Base-by-base conservation (phyloP, 2,797 vertebrate species). In the Sebastes oblongus region DNA sequence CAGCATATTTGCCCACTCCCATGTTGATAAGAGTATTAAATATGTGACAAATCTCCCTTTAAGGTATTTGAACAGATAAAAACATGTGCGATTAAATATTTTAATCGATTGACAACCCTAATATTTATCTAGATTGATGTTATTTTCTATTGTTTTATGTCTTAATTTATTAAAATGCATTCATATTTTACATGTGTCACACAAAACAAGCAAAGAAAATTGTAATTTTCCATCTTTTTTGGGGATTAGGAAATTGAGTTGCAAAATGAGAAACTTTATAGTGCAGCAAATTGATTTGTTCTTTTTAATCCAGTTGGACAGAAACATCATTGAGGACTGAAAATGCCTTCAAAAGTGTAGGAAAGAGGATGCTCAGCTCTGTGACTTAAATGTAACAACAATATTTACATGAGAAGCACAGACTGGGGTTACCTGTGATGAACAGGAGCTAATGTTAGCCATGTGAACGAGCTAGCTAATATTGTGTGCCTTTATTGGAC, bases 231-330 rank as follows among this genome's bases (percentile, higher is more conserved):
- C 46, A 50, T 50, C 18, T 50, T 0, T 50, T 50, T 50, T 9
- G 3, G 6, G 16, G 16, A 46, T 46, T 46, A 46, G 42, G 16
- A 46, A 46, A 46, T 46, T 6, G 46, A 50, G 46, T 50, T 20
- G 46, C 46, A 50, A 50, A 2, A 9, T 24, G 5, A 25, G 54
- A 24, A 55, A 55, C 52, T 22, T 0, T 54, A 54, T 11, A 0
- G 8, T 50, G 46, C 46, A 50, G 0, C 0, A 0, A 50, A 50
- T 0, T 20, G 46, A 0, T 18, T 46, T 25, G 1, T 25, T 18
- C 2, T 34, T 42, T 42, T 42, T 16, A 0, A 46, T 46, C 16
- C 42, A 46, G 16, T 18, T 46, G 42, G 42, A 46, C 0, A 46
- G 16, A 46, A 46, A 46, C 46, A 50, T 3, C 46, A 0, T 9